These are phyloP conservation scores for Amblyraja radiata DNA, from an alignment of 2,797 vertebrate species.

Conservation along the genomic window DNA sequence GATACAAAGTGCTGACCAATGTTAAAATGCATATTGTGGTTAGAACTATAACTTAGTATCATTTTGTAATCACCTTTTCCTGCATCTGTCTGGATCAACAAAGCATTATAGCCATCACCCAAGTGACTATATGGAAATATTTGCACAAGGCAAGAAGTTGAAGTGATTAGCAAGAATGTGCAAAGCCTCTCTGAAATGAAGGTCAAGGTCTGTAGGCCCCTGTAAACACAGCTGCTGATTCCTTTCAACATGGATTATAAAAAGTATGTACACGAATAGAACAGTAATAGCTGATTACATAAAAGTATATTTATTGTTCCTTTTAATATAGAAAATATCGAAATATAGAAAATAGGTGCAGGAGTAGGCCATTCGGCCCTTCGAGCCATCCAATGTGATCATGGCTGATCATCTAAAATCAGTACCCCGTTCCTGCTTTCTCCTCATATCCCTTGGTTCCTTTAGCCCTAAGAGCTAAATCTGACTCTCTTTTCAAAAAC, in stretches of 20 bases:
- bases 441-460: too few relatives aligned
- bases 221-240: conserved; percentile 7
- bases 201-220: not conserved
- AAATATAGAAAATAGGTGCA: too few relatives aligned
- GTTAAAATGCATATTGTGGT: not conserved
- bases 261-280: not conserved
- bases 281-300: not conserved
- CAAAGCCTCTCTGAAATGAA: not conserved
- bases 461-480: too few relatives aligned
- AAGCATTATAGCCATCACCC: not conserved
- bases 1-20: too few relatives aligned
- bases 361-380: too few relatives aligned
- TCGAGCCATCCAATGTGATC: too few relatives aligned
- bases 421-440: too few relatives aligned
- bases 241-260: not conserved
- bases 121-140: not conserved
- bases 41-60: not conserved
- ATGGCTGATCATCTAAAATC: too few relatives aligned
- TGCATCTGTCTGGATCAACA: not conserved
- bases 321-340: not conserved
- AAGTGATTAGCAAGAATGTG: not conserved
- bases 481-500: too few relatives aligned
- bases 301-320: not conserved
- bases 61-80: not conserved
- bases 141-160: not conserved